Evolutionary conservation across 1,140 invertebrate genomes (phyloP).

Genomic region (Drosophila quadrilineata): DNA sequence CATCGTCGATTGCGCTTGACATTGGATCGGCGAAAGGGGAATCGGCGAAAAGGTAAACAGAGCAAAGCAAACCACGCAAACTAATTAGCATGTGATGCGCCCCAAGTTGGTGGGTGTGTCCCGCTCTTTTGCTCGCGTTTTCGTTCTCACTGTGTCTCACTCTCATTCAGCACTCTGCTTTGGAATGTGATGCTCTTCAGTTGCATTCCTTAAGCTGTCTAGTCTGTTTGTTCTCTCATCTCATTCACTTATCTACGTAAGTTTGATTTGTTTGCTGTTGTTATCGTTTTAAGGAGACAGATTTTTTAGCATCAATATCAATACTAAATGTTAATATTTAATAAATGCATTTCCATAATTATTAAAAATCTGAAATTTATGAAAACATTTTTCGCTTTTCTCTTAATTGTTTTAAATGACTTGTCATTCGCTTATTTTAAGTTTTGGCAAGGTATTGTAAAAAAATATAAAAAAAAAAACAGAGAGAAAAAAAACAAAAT

Average conservation of each 20-base stretch:
- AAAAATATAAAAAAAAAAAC: too few species aligned
- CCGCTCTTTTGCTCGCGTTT: neutral
- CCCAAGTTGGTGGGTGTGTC: conserved; percentile 57
- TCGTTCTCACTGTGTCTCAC: conserved; percentile 5
- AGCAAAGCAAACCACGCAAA: conserved; percentile 45
- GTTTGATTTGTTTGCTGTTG: conserved; percentile 44
- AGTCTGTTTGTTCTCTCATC: neutral
- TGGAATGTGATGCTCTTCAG: neutral
- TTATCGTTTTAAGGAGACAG: conserved; percentile 58
- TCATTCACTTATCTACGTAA: conserved; percentile 4
- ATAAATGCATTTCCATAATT: too few species aligned
- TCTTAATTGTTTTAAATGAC: too few species aligned
- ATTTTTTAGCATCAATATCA: conserved; percentile 71
- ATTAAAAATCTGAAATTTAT: too few species aligned
- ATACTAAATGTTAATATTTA: too few species aligned
- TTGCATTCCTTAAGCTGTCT: neutral
- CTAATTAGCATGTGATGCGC: conserved; percentile 67
- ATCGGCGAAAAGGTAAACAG: conserved; percentile 42
- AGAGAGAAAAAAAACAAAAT: too few species aligned
- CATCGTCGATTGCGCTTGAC: conserved; percentile 58
- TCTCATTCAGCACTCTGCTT: too few species aligned
- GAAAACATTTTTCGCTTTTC: too few species aligned
- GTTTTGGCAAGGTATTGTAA: conserved; percentile 28
- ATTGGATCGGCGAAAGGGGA: conserved; percentile 11
- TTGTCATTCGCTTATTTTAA: conserved; percentile 9